Conservation (phyloP, 2,888 invertebrate species). For the Anticlea derivata region DNA sequence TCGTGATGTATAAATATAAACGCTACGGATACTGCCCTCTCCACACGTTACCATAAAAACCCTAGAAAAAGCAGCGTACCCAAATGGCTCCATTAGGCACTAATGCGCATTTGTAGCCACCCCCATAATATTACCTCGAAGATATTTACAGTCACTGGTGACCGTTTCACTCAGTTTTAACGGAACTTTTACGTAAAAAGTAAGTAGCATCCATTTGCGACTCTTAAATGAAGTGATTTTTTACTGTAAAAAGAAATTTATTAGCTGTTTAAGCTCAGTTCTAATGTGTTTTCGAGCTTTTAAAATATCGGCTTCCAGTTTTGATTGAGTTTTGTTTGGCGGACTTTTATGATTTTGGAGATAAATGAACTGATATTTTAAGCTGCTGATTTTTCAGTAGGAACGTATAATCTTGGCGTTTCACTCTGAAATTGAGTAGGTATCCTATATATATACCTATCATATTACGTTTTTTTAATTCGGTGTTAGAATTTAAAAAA, state of each 20-base stretch:
- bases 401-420: no score
- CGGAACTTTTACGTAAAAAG: slow-evolving; percentile 70
- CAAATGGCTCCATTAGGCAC: slow-evolving; percentile 70
- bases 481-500: no score
- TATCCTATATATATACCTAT: no score
- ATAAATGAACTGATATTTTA: slow-evolving; percentile 15
- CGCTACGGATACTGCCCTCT: slow-evolving; percentile 22
- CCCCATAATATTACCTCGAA: slow-evolving; percentile 40
- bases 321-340: slow-evolving; percentile 40
- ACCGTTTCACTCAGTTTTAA: slow-evolving; percentile 61
- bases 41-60: slow-evolving; percentile 46
- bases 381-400: neutral
- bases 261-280: slow-evolving; percentile 56
- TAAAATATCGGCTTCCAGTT: slow-evolving; percentile 54
- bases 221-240: slow-evolving; percentile 67
- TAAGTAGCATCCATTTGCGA: slow-evolving; percentile 69
- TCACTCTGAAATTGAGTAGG: no score
- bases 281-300: slow-evolving; percentile 61
- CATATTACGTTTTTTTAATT: no score
- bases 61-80: slow-evolving; percentile 44
- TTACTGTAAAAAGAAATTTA: slow-evolving; percentile 53
- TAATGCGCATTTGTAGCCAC: slow-evolving; percentile 69
- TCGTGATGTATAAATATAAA: slow-evolving; percentile 4
- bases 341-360: slow-evolving; percentile 26
- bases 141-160: slow-evolving; percentile 42